phyloP scores from a whole-genome alignment of 2,888 invertebrate species.

The Diarsia rubi region DNA sequence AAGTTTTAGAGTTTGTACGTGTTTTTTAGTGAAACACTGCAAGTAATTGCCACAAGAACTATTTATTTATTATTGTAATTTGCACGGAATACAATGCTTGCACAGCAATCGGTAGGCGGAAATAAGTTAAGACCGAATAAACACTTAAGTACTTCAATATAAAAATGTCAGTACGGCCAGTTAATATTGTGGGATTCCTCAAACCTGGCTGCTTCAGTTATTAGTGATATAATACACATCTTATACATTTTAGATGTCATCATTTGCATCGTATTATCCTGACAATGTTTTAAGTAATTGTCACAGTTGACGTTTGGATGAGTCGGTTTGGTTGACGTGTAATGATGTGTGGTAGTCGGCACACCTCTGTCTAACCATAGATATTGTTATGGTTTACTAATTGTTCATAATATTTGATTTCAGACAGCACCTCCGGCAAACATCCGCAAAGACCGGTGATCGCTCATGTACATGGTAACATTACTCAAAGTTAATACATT shows the following conservation, averaged over 20 bases:
- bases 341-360: no score
- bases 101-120: no score
- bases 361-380: neutral
- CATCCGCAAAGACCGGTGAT: conserved; percentile 75
- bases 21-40: no score
- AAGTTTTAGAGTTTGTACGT: no score
- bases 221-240: neutral
- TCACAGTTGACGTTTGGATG: neutral
- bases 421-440: conserved; percentile 78
- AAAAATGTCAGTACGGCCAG: no score
- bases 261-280: neutral
- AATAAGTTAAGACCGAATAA: no score
- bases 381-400: neutral
- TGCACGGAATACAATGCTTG: no score
- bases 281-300: neutral
- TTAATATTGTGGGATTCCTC: no score
- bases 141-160: no score
- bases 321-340: no score
- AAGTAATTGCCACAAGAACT: no score
- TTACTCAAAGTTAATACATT: neutral
- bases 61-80: no score
- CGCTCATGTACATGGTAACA: conserved; percentile 61
- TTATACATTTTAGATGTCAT: neutral
- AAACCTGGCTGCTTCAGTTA: neutral
- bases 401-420: conserved; percentile 52